Base-by-base conservation (phyloP, 2,113 vertebrate genomes). In the Athene noctua region DNA sequence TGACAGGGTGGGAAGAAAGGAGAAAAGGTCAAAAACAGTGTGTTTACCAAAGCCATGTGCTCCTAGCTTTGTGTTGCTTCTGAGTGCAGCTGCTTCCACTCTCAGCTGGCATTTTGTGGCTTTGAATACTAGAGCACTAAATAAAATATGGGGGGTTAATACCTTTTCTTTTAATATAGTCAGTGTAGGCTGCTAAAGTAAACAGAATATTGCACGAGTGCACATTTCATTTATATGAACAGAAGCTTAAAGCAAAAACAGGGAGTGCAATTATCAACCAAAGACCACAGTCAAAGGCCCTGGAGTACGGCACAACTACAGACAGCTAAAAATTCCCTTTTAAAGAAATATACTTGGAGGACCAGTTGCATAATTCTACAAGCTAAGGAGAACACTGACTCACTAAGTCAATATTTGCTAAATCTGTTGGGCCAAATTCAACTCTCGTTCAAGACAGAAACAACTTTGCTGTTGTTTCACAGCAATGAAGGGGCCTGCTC, bases 331-430 rank as follows among this genome's bases (percentile, higher is more conserved):
- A 94, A 95, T 86, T 95, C 51, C 92, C 82, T 83, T 90, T 93
- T 92, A 95, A 91, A 97, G 81, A 94, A 91, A 90, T 51, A 77
- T 30, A 20, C 46, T 91, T 85, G 38, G 62, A 95, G 59, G 59
- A 88, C 46, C 25, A 59, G n/a, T 92, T 92, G 78, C 71, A 94
- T 93, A 95, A 95, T 94, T 92, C 47, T 92, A 71, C 89, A 96
- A 94, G 81, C 78, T 95, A 88, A 94, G 86, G 79, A 58, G 78
- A 77, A 63, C 89, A 92, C 74, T 95, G 89, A 97, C 94, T 97
- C 96, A 95, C 40, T 95, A 88, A 96, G 81, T 91, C 95, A 97
- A 91, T 96, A 96, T 97, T 96, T 96, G 74, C 62, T 92, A 80
- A 80, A 73, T 73, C 88, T 80, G 6, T 58, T 38, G 71, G 78